Conservation (phyloP, 2,113 vertebrate genomes). For the Condylura cristata region DNA sequence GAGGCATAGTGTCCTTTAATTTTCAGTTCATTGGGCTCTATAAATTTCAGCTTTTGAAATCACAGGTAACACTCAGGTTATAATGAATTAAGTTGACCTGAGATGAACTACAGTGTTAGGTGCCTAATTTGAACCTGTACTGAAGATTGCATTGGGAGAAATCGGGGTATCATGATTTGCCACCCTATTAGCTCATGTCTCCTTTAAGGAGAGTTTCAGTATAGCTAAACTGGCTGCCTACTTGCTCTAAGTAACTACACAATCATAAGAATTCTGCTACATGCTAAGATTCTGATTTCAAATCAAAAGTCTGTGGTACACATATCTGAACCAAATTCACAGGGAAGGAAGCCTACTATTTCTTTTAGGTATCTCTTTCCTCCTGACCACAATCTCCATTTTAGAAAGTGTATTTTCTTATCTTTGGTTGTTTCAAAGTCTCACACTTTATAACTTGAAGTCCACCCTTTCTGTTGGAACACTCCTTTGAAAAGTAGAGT, state of each 20-base stretch:
- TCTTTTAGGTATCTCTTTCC: not conserved
- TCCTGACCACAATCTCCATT: not conserved
- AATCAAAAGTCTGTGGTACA: not conserved
- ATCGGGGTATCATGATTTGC: not conserved
- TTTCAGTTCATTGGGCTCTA: not conserved
- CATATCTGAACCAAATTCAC: not conserved
- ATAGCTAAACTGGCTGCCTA: not conserved
- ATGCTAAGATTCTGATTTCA: conserved; percentile 15
- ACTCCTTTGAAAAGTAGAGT: not conserved
- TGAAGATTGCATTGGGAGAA: not conserved
- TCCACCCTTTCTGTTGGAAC: not conserved
- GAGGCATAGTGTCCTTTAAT: not conserved
- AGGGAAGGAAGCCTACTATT: not conserved
- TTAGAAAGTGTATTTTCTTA: not conserved
- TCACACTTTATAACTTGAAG: not conserved
- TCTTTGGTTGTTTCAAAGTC: not conserved
- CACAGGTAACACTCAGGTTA: not conserved
- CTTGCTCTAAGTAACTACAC: not conserved
- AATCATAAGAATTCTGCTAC: not conserved
- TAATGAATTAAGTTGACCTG: not conserved
- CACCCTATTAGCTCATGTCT: not conserved
- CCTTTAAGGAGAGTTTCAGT: not conserved
- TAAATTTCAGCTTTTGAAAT: conserved; percentile 27
- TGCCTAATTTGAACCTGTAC: not conserved
- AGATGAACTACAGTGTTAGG: not conserved